Evolutionary conservation across 2,888 invertebrate species (phyloP).

Genomic region (Oegoconia quadripuncta): DNA sequence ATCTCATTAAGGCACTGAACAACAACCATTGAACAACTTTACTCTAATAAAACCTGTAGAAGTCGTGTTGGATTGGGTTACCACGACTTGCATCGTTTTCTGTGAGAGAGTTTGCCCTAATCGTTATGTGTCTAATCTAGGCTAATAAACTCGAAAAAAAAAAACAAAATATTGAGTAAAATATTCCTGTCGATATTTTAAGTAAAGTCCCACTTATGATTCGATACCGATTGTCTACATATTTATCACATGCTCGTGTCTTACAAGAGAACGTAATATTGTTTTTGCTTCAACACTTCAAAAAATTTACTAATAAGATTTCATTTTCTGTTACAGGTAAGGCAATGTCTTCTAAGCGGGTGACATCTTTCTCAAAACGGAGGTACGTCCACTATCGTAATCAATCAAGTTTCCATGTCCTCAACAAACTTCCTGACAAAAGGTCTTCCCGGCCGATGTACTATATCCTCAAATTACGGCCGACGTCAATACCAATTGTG

Average conservation of each 20-base stretch:
- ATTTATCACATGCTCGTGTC: conserved; percentile 14
- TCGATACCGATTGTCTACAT: conserved; percentile 20
- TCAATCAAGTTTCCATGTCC: conserved; percentile 40
- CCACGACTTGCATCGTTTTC: too few species aligned
- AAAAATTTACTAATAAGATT: conserved; percentile 28
- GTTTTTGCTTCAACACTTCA: background rate
- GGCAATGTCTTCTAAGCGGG: conserved; percentile 73
- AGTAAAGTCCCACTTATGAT: too few species aligned
- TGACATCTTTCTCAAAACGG: conserved; percentile 52
- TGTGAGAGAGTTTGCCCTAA: too few species aligned
- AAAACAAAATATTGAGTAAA: too few species aligned
- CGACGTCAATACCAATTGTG: conserved; percentile 27
- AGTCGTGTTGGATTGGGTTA: too few species aligned
- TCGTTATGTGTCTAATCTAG: too few species aligned
- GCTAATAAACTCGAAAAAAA: too few species aligned
- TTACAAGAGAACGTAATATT: too few species aligned
- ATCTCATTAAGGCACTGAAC: too few species aligned
- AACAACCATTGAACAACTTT: too few species aligned
- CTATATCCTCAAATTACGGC: conserved; percentile 33
- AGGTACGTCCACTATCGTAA: conserved; percentile 45
- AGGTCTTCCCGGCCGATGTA: conserved; percentile 34
- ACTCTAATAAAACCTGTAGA: too few species aligned
- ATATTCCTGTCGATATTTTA: too few species aligned
- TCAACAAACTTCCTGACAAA: conserved; percentile 8
- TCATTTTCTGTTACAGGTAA: conserved; percentile 74